phyloP scores from a whole-genome alignment of 2,797 vertebrate species.

The Sebastes cheni region DNA sequence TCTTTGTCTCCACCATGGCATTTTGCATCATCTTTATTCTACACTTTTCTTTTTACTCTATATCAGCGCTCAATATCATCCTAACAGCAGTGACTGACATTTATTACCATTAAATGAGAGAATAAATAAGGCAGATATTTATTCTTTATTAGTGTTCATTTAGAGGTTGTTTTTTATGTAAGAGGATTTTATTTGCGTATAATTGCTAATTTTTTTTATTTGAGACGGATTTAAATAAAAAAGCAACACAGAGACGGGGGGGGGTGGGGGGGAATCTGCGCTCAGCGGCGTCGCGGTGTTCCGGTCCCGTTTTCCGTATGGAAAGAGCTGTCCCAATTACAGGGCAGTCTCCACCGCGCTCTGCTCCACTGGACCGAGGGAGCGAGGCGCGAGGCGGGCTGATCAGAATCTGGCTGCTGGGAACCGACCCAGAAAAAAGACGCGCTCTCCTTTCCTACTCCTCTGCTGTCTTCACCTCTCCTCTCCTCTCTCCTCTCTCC shows the following conservation, averaged over 20 bases:
- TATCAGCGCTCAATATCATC: conserved; percentile 63
- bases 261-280: neutral
- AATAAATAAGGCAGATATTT: conserved; percentile 15
- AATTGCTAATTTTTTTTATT: conserved; percentile 14
- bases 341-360: conserved; percentile 52
- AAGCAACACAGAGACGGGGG: neutral
- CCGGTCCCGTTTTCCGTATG: conserved; percentile 34
- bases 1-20: conserved; percentile 80
- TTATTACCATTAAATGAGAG: conserved; percentile 28
- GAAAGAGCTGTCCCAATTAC: conserved; percentile 68
- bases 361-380: conserved; percentile 71
- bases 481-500: conserved; percentile 2
- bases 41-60: conserved; percentile 72
- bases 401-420: conserved; percentile 65
- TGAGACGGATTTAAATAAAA: conserved; percentile 5
- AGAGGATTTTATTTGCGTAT: conserved; percentile 35
- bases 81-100: conserved; percentile 39
- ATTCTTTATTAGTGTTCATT: conserved; percentile 23
- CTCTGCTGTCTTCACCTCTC: conserved; percentile 25
- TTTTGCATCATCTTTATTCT: conserved; percentile 82
- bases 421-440: conserved; percentile 49
- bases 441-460: conserved; percentile 1
- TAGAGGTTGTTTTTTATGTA: conserved; percentile 24
- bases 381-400: conserved; percentile 46
- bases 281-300: neutral